Conservation (phyloP, 2,797 vertebrate genomes). For the Dryobates pubescens region DNA sequence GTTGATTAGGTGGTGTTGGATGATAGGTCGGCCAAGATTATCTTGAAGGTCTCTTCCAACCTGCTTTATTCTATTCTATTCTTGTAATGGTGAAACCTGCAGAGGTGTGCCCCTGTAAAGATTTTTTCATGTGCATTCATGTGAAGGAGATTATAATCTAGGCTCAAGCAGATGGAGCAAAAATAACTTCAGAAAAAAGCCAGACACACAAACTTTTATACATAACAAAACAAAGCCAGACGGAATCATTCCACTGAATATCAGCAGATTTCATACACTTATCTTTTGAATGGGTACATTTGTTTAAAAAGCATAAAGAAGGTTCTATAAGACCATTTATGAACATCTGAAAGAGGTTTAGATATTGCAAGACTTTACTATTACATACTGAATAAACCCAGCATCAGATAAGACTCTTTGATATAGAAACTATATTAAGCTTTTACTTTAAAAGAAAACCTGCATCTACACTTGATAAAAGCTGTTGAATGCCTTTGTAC, state of each 20-base stretch:
- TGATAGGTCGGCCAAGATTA: too few species aligned
- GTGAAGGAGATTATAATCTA: not conserved
- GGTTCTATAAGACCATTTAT: not conserved
- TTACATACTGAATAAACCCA: slow-evolving; percentile 15
- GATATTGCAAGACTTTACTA: not conserved
- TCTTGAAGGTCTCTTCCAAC: too few species aligned
- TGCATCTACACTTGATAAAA: slow-evolving; percentile 61
- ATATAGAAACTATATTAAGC: slow-evolving; percentile 47
- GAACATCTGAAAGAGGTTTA: slow-evolving; percentile 39
- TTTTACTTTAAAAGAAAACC: slow-evolving; percentile 68
- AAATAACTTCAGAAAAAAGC: slow-evolving; percentile 1
- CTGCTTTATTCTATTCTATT: not conserved
- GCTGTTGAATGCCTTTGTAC: slow-evolving; percentile 58
- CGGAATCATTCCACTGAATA: slow-evolving; percentile 5
- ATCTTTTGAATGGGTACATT: not conserved
- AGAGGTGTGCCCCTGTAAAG: not conserved
- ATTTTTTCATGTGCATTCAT: not conserved
- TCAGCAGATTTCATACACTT: not conserved
- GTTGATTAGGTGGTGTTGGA: too few species aligned
- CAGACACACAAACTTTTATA: slow-evolving; percentile 14
- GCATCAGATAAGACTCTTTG: not conserved
- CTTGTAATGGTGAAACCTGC: not conserved
- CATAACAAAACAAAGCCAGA: slow-evolving; percentile 14
- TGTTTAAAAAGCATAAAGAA: not conserved
- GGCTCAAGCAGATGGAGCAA: not conserved